Evolutionary conservation across 2,888 invertebrate genomes (phyloP), one percentile per base, ranked within the genome.

Genomic region (Anticlea derivata): DNA sequence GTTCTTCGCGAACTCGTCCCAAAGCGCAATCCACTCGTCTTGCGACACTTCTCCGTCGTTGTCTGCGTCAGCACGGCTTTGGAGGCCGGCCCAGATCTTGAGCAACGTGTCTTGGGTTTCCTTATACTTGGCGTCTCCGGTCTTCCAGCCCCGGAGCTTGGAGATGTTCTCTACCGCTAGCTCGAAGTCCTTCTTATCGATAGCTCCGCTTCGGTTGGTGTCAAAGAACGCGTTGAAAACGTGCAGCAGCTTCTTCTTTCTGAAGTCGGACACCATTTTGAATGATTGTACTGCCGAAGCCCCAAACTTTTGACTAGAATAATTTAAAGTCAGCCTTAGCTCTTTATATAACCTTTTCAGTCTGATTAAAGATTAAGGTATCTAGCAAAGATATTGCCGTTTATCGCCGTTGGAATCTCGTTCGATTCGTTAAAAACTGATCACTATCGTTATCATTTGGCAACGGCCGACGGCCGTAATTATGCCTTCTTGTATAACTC

Each of bases 211-310:
- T 74, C 94, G 94, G 85, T 97, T 96, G 62, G 95, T 95, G 91
- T 97, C 97, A 70, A 97, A 96, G 88, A 97, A 96, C 35, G 95
- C 94, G 77, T 94, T 94, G 92, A 97, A 97, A 47, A 97, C 95
- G 85, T 95, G 95, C 63, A 95, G 92, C 26, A 97, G 93, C 85
- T 97, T 97, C 92, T 96, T 96, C 91, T 17, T 17, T 4, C 17
- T 17, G 17, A 17, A 17, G 17, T 17, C 17, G 2, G 17, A 17
- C 17, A 17, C 17, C 17, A 17, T 17, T 17, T 17, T 17, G 17
- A 17, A 17, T 17, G 17, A 17, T 95, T 96, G 13, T 33, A 79
- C 96, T 95, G 87, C 17, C 2, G 17, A n/a, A n/a, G n/a, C n/a
- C n/a, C n/a, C 4, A 17, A 17, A 17, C n/a, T n/a, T 17, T 2